These are phyloP conservation scores for Hipparchia semele DNA, from an alignment of 2,888 invertebrate genomes.

Conservation along the genomic window DNA sequence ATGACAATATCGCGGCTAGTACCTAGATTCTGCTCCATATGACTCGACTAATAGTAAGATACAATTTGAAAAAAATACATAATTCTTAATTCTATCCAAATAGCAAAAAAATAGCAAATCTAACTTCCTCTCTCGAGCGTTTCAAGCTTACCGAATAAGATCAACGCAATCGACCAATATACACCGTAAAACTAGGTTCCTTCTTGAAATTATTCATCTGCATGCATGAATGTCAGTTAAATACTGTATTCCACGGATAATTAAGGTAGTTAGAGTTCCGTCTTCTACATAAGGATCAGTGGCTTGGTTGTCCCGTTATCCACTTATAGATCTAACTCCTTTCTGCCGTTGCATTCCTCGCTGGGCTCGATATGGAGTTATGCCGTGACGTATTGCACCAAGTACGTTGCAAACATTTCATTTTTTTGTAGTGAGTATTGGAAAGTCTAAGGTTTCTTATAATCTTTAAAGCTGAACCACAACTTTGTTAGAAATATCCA, in stretches of 20 bases:
- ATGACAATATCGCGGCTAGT: too few species aligned
- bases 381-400: background rate
- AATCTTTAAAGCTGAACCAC: too few species aligned
- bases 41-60: too few species aligned
- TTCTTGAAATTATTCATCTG: too few species aligned
- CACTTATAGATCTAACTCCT: constrained; percentile 8
- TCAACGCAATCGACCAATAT: background rate
- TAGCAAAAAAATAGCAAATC: too few species aligned
- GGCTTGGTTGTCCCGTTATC: constrained; percentile 3
- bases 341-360: constrained; percentile 10
- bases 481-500: too few species aligned
- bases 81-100: too few species aligned
- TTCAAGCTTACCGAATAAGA: too few species aligned
- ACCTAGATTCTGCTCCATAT: too few species aligned
- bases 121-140: too few species aligned
- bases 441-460: background rate
- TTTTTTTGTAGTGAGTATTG: background rate
- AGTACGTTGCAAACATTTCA: background rate
- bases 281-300: constrained; percentile 7
- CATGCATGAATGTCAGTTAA: background rate
- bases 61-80: too few species aligned
- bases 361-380: background rate
- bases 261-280: constrained; percentile 1
- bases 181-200: background rate
- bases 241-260: background rate